Conservation (phyloP, 2,888 invertebrate genomes). For the Apotomis capreana region DNA sequence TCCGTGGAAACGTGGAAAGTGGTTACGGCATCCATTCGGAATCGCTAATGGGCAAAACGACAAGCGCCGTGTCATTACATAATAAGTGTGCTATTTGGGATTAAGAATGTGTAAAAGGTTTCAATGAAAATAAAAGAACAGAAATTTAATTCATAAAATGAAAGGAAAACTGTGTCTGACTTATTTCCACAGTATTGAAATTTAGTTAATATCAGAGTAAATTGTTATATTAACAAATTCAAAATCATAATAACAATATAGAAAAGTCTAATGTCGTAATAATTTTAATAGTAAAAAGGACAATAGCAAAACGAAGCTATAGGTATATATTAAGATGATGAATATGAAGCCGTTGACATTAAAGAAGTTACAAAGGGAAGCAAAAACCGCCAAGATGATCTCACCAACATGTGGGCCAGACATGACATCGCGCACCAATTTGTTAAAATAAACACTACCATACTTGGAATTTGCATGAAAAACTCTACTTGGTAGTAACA, state of each 20-base stretch:
- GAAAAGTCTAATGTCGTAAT: neutral
- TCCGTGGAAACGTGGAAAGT: slow-evolving; percentile 32
- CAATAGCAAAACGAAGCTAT: neutral
- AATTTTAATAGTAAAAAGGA: too few relatives aligned
- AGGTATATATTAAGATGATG: slow-evolving; percentile 19
- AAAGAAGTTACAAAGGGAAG: slow-evolving; percentile 18
- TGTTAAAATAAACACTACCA: slow-evolving; percentile 40
- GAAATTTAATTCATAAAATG: too few relatives aligned
- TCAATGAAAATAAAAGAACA: neutral
- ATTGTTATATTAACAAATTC: neutral
- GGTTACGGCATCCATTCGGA: slow-evolving; percentile 24
- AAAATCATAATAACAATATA: neutral
- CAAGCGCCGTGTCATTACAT: slow-evolving; percentile 10
- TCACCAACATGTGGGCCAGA: slow-evolving; percentile 59
- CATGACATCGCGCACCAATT: slow-evolving; percentile 46
- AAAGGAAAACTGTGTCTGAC: too few relatives aligned
- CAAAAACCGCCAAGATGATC: slow-evolving; percentile 52
- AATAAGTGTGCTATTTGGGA: slow-evolving; percentile 13
- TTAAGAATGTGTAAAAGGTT: slow-evolving; percentile 2
- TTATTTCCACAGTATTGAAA: too few relatives aligned
- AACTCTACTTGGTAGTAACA: slow-evolving; percentile 30
- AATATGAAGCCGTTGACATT: slow-evolving; percentile 28
- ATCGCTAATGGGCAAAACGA: slow-evolving; percentile 18
- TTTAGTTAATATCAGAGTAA: neutral
- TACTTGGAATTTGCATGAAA: slow-evolving; percentile 40